phyloP scores from a whole-genome alignment of 1,140 invertebrate genomes.

The Eupeodes corollae region DNA sequence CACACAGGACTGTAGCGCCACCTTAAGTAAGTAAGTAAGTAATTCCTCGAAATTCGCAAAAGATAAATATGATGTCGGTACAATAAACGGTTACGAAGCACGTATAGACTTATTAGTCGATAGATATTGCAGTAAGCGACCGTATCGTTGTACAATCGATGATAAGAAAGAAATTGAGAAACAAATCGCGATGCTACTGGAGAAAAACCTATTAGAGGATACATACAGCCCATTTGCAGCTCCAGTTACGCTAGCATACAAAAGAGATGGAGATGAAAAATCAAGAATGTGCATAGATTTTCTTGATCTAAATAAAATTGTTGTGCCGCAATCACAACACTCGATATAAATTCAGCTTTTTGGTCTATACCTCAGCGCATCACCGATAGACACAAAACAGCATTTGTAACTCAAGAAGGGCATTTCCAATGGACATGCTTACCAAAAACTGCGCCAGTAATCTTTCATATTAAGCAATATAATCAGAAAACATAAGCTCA shows the following conservation, averaged over 20 bases:
- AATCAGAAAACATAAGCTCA: slow-evolving; percentile 20
- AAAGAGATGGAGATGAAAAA: slow-evolving; percentile 29
- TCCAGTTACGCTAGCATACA: slow-evolving; percentile 29
- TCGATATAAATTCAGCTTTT: slow-evolving; percentile 36
- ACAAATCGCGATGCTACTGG: slow-evolving; percentile 27
- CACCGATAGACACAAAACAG: slow-evolving; percentile 30
- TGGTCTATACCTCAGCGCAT: slow-evolving; percentile 32
- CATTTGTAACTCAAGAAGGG: slow-evolving; percentile 33
- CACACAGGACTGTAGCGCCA: too few relatives aligned
- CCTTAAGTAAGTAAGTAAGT: too few relatives aligned
- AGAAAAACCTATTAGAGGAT: slow-evolving; percentile 30
- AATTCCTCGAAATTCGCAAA: slow-evolving; percentile 30
- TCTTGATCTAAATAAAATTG: slow-evolving; percentile 29
- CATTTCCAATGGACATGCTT: slow-evolving; percentile 29
- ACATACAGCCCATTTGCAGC: slow-evolving; percentile 32
- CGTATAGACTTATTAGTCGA: slow-evolving; percentile 26
- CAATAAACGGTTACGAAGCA: slow-evolving; percentile 12
- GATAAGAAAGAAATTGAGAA: slow-evolving; percentile 33
- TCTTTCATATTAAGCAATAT: slow-evolving; percentile 28
- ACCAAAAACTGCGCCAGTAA: slow-evolving; percentile 26
- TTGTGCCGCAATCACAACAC: slow-evolving; percentile 28
- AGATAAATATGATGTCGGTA: slow-evolving; percentile 28
- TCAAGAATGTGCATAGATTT: slow-evolving; percentile 31
- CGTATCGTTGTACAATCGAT: slow-evolving; percentile 25
- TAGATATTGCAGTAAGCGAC: slow-evolving; percentile 30